phyloP scores from a whole-genome alignment of 2,797 vertebrate genomes.

The Melopsittacus undulatus region DNA sequence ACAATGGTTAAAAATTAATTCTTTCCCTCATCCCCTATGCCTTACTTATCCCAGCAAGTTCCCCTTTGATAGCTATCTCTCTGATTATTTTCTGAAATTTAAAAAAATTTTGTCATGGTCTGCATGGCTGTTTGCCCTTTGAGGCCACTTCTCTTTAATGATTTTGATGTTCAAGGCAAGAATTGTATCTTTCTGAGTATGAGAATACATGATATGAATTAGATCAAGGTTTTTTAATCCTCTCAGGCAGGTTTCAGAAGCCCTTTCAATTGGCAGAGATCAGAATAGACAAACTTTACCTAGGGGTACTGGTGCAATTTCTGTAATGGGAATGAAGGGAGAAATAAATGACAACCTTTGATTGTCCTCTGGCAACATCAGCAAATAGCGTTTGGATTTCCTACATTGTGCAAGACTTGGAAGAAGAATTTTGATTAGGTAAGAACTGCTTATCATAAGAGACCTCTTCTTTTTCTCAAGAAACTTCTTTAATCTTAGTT shows the following conservation, averaged over 20 bases:
- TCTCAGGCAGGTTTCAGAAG: neutral
- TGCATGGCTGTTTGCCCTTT: neutral
- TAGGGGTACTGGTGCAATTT: neutral
- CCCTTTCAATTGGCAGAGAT: neutral
- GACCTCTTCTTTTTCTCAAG: neutral
- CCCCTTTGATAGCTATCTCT: neutral
- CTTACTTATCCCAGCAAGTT: neutral
- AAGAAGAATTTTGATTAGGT: neutral
- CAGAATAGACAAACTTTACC: neutral
- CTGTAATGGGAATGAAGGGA: neutral
- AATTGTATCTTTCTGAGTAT: neutral
- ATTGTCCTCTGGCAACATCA: conserved; percentile 4
- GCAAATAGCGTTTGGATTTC: neutral
- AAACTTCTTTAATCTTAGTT: neutral
- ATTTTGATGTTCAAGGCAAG: neutral
- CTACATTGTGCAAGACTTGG: neutral
- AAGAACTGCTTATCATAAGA: neutral
- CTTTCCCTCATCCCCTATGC: neutral
- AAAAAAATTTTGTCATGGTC: neutral
- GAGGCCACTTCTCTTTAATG: neutral
- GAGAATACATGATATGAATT: neutral
- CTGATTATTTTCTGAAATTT: neutral
- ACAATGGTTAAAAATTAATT: neutral
- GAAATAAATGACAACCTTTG: neutral
- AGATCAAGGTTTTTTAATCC: neutral